Base-by-base conservation (phyloP, 2,113 vertebrate genomes). In the Oceanodroma tethys region DNA sequence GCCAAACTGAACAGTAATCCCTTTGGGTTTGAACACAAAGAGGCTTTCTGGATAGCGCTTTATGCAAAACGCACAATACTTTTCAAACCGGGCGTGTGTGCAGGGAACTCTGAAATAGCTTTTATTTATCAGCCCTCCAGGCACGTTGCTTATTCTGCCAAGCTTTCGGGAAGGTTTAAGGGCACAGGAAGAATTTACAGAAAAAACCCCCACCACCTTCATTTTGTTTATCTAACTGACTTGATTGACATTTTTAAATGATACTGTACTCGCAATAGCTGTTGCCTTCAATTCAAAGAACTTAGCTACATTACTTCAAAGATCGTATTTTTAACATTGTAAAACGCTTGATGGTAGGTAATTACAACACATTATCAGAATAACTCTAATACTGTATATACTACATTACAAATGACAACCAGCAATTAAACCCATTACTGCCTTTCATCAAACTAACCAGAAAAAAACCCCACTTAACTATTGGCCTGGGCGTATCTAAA, bases 361-460 rank as follows among this genome's bases (percentile, higher is more conserved):
- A 95, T 96, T 96, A 96, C 82, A 59, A 76, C 30, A n/a, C 90
- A 81, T 93, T 95, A 92, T 81, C 50, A 36, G 68, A 93, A 86
- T 78, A 95, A 95, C 74, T 76, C 74, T 21, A 71, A 83, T 12
- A 38, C 50, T 17, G 47, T 88, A 38, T 27, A 84, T 47, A 73
- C 90, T 50, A 32, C 29, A 8, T 78, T 92, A 78, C 60, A 90
- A 88, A 81, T 90, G 97, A 95, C 94, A 96, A 88, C 90, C 90
- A 83, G 85, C 81, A 94, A 95, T 94, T 95, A 97, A 94, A 90
- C 23, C 62, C 82, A 62, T 88, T 65, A n/a, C 53, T 50, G 75
- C 71, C n/a, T 91, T 90, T 82, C 92, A 94, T 70, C 78, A 53
- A 88, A 26, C 55, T 47, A 86, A 94, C 62, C 79, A 85, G 70